Percentiles rank a stretch among this genome's conserved stretches.
Conservation (phyloP, 2,113 vertebrate genomes). For the Nibea albiflora region DNA sequence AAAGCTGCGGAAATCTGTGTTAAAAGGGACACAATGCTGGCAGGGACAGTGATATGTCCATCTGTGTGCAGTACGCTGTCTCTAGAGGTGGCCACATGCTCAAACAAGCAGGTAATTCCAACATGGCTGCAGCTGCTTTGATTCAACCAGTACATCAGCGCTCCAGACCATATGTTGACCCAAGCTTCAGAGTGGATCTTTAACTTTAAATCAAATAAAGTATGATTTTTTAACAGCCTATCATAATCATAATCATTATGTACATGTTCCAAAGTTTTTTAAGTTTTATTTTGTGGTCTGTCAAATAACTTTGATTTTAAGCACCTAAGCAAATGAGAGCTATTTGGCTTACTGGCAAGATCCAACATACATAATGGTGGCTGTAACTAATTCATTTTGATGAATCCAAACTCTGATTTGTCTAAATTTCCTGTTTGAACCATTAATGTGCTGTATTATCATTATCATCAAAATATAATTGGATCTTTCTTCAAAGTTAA, state of each 20-base stretch:
- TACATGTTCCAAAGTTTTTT: neutral
- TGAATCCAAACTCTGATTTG: neutral
- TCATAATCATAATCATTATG: neutral
- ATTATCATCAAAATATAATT: neutral
- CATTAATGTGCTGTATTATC: neutral
- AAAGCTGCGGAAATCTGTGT: constrained; percentile 17
- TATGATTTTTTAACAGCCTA: neutral
- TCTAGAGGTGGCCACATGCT: constrained; percentile 62
- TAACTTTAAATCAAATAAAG: neutral
- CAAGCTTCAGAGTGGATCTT: neutral
- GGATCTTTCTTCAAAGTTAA: constrained; percentile 1
- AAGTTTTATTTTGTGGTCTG: neutral
- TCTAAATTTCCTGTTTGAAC: neutral
- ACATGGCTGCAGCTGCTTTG: constrained; percentile 48
- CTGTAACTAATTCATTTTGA: neutral
- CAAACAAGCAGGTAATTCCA: constrained; percentile 65
- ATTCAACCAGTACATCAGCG: constrained; percentile 35
- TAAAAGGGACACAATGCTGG: constrained; percentile 12
- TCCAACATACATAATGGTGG: neutral
- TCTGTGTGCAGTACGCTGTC: constrained; percentile 62
- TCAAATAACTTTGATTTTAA: constrained; percentile 2
- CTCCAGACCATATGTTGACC: constrained; percentile 28
- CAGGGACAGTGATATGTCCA: constrained; percentile 43
- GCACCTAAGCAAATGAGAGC: neutral
- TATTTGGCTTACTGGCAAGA: neutral